Evolutionary conservation across 2,888 invertebrate species (phyloP).

Genomic region (Galerucella calmariensis): DNA sequence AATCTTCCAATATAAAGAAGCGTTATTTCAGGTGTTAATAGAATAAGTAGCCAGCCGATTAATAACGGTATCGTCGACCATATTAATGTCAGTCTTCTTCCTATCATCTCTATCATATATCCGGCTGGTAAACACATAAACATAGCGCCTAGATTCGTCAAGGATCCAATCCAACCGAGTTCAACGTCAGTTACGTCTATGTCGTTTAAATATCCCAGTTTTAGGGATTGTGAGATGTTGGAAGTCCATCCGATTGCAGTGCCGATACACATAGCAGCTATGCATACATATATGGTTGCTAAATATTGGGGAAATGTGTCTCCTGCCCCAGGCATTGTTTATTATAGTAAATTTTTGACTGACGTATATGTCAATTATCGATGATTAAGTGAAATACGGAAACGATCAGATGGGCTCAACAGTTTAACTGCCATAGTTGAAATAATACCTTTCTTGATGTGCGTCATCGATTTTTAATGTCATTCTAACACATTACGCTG

Average conservation of each 20-base stretch:
- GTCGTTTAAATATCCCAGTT: conserved; percentile 69
- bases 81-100: conserved; percentile 76
- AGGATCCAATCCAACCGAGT: conserved; percentile 76
- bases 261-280: conserved; percentile 80
- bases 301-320: conserved; percentile 16
- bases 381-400: too few relatives aligned
- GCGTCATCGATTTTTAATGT: too few relatives aligned
- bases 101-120: conserved; percentile 73
- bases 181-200: conserved; percentile 64
- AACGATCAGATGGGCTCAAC: too few relatives aligned
- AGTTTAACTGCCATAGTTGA: too few relatives aligned
- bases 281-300: conserved; percentile 48
- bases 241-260: conserved; percentile 81
- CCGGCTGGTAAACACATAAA: conserved; percentile 77
- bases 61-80: conserved; percentile 72
- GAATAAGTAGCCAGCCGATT: conserved; percentile 76
- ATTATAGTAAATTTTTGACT: not conserved
- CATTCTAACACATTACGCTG: too few relatives aligned
- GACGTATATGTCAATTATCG: too few relatives aligned
- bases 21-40: conserved; percentile 70
- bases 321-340: not conserved
- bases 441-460: too few relatives aligned
- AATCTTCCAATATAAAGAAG: conserved; percentile 74
- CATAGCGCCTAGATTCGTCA: conserved; percentile 77
- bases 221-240: conserved; percentile 66